Percentiles rank a stretch among this genome's conserved stretches.
Evolutionary conservation across 2,888 invertebrate species (phyloP).

Genomic region (Tethea ocularis): DNA sequence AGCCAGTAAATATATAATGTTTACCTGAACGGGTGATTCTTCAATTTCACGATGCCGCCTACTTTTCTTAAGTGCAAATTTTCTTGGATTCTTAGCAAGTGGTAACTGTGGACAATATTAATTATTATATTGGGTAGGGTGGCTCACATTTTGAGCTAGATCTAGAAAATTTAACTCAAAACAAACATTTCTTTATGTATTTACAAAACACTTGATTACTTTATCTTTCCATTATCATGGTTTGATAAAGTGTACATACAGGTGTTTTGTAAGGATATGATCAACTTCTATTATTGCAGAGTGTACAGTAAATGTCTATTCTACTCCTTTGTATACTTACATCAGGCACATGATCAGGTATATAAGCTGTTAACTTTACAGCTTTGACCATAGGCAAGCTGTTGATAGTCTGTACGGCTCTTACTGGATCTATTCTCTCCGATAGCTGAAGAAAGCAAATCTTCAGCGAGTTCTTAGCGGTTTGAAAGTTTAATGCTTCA

Average conservation of each 20-base stretch:
- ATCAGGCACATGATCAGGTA: slow-evolving; percentile 51
- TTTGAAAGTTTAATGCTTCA: slow-evolving; percentile 46
- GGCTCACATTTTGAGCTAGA: no score
- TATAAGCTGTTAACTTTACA: slow-evolving; percentile 34
- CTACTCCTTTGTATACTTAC: slow-evolving; percentile 53
- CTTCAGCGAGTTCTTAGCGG: slow-evolving; percentile 15
- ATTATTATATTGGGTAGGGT: not conserved
- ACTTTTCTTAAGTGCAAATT: not conserved
- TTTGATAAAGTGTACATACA: no score
- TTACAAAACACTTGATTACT: no score
- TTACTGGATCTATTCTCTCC: slow-evolving; percentile 44
- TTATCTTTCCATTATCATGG: no score
- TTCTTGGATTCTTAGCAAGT: not conserved
- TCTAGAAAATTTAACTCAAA: no score
- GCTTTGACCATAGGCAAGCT: slow-evolving; percentile 14
- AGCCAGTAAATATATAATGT: not conserved
- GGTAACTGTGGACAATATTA: not conserved
- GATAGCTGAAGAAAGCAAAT: slow-evolving; percentile 52
- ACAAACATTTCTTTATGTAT: no score
- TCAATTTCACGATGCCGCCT: not conserved
- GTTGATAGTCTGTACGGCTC: slow-evolving; percentile 42
- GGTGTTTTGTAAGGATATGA: no score
- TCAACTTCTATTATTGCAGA: no score
- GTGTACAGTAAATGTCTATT: no score
- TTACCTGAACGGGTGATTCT: not conserved